Conservation (phyloP, 1,140 invertebrate genomes). For the Drosophila nigrodunni region DNA sequence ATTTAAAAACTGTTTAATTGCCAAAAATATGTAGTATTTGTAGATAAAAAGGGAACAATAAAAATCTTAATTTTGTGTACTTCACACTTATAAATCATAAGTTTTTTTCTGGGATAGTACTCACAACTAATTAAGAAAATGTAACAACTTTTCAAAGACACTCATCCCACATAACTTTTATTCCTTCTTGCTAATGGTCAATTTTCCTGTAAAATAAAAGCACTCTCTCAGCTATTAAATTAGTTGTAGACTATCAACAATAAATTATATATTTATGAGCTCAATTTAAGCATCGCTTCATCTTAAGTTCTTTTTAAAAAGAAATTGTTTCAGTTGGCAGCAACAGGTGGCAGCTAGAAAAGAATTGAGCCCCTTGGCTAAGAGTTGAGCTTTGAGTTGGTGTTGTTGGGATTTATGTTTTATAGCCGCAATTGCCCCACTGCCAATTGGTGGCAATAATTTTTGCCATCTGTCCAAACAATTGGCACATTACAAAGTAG, state of each 20-base stretch:
- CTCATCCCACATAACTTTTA: no score
- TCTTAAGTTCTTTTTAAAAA: constrained; percentile 31
- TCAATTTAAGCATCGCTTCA: constrained; percentile 6
- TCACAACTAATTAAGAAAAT: no score
- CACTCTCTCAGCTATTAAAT: neutral
- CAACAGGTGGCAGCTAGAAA: constrained; percentile 30
- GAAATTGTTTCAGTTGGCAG: constrained; percentile 40
- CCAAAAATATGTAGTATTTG: no score
- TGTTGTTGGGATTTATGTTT: constrained; percentile 57
- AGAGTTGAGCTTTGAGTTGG: neutral
- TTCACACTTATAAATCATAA: no score
- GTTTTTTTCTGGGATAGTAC: no score
- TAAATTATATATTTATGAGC: constrained; percentile 39
- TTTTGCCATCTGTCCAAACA: constrained; percentile 66
- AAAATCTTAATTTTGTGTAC: no score
- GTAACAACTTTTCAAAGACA: no score
- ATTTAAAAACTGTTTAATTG: no score
- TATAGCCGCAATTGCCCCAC: constrained; percentile 70
- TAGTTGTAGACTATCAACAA: neutral
- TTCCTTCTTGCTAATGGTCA: no score
- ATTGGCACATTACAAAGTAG: constrained; percentile 81
- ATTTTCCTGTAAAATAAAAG: neutral
- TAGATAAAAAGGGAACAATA: no score
- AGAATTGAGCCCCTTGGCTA: neutral
- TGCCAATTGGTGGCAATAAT: constrained; percentile 65